phyloP scores from a whole-genome alignment of 2,797 vertebrate genomes.

The Chelon labrosus region DNA sequence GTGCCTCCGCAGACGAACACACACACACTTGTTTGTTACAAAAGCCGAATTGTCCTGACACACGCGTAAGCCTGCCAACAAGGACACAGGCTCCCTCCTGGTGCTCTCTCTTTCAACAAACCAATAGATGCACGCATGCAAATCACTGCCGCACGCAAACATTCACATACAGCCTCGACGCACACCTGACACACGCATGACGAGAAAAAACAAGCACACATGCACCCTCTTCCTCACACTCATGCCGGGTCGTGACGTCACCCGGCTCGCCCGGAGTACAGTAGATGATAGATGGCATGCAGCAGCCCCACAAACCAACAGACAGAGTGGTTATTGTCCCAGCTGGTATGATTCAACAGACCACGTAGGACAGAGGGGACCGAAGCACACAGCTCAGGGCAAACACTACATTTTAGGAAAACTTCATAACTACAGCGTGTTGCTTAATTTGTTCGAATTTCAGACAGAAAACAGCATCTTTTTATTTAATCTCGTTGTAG shows the following conservation, averaged over 20 bases:
- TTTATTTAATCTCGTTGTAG: background rate
- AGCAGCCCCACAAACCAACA: constrained; percentile 52
- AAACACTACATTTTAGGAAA: background rate
- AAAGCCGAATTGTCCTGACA: constrained; percentile 54
- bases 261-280: constrained; percentile 56
- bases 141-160: background rate
- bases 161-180: too few species aligned
- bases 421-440: background rate
- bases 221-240: background rate
- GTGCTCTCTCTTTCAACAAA: constrained; percentile 23
- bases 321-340: constrained; percentile 68
- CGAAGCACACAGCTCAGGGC: background rate
- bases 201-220: background rate
- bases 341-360: constrained; percentile 49
- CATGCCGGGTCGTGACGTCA: constrained; percentile 51
- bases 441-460: background rate
- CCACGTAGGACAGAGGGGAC: background rate
- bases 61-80: constrained; percentile 35
- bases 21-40: constrained; percentile 31
- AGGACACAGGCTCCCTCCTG: constrained; percentile 50
- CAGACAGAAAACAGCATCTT: background rate
- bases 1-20: background rate
- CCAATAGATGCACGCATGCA: constrained; percentile 14
- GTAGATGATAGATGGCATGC: constrained; percentile 58
- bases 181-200: too few species aligned